Conservation (phyloP, 2,888 invertebrate genomes). For the Nymphalis polychloros region DNA sequence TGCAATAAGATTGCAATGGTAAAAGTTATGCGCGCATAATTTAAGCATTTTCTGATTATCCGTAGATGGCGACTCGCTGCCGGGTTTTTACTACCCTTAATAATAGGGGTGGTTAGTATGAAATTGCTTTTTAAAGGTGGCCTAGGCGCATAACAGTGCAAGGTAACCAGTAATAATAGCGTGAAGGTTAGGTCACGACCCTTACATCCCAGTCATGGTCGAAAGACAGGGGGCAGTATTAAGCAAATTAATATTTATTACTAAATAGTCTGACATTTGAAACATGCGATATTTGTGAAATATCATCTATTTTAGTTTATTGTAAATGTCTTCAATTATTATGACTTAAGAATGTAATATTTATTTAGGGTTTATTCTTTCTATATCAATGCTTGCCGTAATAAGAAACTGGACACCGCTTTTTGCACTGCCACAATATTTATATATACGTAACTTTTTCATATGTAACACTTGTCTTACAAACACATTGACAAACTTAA, state of each 20-base stretch:
- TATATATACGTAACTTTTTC: too few relatives aligned
- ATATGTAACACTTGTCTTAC: too few relatives aligned
- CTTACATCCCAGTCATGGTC: conserved; percentile 24
- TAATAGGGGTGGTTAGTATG: conserved; percentile 66
- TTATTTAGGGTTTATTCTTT: too few relatives aligned
- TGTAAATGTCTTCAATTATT: background rate
- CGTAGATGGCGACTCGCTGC: conserved; percentile 60
- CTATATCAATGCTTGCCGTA: too few relatives aligned
- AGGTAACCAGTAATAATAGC: conserved; percentile 54
- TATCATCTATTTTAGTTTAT: background rate
- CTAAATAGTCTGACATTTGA: conserved; percentile 8
- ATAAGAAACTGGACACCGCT: too few relatives aligned
- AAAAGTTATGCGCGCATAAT: conserved; percentile 35
- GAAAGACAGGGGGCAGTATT: conserved; percentile 19
- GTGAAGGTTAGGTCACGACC: conserved; percentile 23
- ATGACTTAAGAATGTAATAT: too few relatives aligned
- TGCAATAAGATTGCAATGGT: conserved; percentile 18
- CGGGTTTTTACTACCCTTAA: conserved; percentile 67
- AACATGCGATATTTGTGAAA: conserved; percentile 6
- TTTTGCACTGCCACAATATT: too few relatives aligned
- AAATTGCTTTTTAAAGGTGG: conserved; percentile 70
- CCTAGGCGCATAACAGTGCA: conserved; percentile 60
- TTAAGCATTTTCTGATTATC: conserved; percentile 45
- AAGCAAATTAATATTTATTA: conserved; percentile 14
- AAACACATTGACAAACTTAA: too few relatives aligned